These are phyloP conservation scores for Pantherophis vulpinus DNA, from an alignment of 2,797 vertebrate genomes.

Conservation along the genomic window DNA sequence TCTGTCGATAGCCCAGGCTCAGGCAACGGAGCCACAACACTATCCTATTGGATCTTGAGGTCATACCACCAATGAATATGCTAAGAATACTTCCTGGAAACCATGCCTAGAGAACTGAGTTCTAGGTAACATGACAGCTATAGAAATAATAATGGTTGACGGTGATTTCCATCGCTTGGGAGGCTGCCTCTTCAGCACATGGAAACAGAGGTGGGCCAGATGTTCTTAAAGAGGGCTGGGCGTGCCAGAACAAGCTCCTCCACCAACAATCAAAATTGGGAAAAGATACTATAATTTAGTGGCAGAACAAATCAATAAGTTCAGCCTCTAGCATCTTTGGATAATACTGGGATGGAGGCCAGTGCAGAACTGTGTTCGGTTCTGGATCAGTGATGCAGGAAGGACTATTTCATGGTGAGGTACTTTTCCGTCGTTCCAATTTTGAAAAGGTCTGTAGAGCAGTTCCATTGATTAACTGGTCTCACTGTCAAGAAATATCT, in stretches of 20 bases:
- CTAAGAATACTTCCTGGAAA: background rate
- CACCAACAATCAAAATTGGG: background rate
- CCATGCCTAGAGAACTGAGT: background rate
- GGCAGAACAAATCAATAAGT: background rate
- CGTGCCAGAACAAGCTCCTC: background rate
- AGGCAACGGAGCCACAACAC: no score
- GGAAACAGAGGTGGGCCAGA: background rate
- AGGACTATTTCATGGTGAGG: background rate
- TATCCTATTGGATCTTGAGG: background rate
- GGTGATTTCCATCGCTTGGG: background rate
- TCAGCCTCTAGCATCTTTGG: background rate
- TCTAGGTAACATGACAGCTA: background rate
- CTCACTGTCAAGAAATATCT: background rate
- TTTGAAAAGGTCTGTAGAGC: background rate
- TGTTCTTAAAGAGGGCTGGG: background rate
- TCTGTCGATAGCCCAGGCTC: no score
- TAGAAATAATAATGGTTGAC: background rate
- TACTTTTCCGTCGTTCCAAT: background rate
- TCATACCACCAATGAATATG: background rate
- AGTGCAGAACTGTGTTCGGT: background rate
- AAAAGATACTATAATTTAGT: background rate
- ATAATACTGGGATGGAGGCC: background rate
- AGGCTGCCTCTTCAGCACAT: background rate
- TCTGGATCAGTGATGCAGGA: background rate
- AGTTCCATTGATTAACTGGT: background rate